phyloP scores from a whole-genome alignment of 2,113 vertebrate genomes.

The Leptodactylus fuscus region DNA sequence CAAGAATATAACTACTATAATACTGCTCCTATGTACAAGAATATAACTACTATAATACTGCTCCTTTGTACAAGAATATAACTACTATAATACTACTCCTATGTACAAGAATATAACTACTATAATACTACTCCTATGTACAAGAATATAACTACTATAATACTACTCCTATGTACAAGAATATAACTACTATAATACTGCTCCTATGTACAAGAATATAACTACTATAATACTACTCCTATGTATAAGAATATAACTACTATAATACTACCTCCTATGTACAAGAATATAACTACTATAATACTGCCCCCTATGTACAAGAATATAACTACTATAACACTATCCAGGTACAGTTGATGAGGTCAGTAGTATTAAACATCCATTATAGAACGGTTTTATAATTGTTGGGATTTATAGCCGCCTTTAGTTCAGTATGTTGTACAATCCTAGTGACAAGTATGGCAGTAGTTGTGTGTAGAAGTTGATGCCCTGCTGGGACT shows the following conservation, averaged over 20 bases:
- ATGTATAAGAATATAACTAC: too few species aligned
- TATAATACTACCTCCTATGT: too few species aligned
- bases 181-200: constrained; percentile 14
- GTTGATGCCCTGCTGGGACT: background rate
- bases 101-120: constrained; percentile 3
- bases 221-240: background rate
- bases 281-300: too few species aligned
- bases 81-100: background rate
- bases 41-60: constrained; percentile 20
- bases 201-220: background rate
- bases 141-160: constrained; percentile 17
- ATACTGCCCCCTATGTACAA: background rate
- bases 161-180: background rate
- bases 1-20: constrained; percentile 7
- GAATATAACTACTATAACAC: constrained; percentile 11
- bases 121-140: constrained; percentile 14
- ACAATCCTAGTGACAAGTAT: too few species aligned
- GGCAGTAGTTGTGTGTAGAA: too few species aligned
- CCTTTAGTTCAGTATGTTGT: too few species aligned
- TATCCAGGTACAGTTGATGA: background rate
- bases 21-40: constrained; percentile 7
- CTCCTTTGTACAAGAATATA: background rate
- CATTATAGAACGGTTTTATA: too few species aligned
- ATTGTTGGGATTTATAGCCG: too few species aligned
- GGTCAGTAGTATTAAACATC: too few species aligned